Percentiles rank a stretch among this genome's conserved stretches.
phyloP scores from a whole-genome alignment of 2,888 invertebrate species.

The Lucinisca nassula region DNA sequence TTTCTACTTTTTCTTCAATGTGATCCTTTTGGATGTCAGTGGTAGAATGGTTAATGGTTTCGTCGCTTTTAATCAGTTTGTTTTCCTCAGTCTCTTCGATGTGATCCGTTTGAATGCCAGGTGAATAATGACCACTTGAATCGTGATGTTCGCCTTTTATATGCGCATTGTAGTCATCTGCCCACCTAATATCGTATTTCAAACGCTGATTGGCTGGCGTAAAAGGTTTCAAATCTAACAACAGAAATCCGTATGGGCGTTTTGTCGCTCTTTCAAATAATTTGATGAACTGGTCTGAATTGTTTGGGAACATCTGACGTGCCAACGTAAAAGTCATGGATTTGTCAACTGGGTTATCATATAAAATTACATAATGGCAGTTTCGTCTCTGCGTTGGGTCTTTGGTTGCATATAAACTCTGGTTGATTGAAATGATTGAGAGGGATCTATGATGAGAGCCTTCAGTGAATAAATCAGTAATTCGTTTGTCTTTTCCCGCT shows the following conservation, averaged over 20 bases:
- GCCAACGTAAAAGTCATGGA: conserved; percentile 18
- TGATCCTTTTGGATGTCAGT: too few species aligned
- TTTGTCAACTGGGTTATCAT: conserved; percentile 40
- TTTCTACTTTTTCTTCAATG: too few species aligned
- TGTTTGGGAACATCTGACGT: conserved; percentile 25
- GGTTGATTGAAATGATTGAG: not conserved
- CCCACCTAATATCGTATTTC: not conserved
- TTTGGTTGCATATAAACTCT: conserved; percentile 28
- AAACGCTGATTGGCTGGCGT: not conserved
- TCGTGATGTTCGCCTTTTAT: too few species aligned
- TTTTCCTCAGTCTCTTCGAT: too few species aligned
- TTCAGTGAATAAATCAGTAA: conserved; percentile 51
- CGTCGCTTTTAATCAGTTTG: too few species aligned
- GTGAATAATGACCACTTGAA: too few species aligned
- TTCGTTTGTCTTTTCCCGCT: conserved; percentile 31
- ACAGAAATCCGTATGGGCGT: not conserved
- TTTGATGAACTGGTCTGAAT: conserved; percentile 6
- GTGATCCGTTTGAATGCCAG: too few species aligned
- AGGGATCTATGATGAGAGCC: conserved; percentile 36
- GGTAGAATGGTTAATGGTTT: too few species aligned
- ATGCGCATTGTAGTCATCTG: too few species aligned
- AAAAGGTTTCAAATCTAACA: conserved; percentile 14
- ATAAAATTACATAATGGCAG: conserved; percentile 38
- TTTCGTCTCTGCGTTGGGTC: conserved; percentile 28
- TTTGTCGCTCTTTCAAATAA: not conserved